Evolutionary conservation across 2,888 invertebrate species (phyloP), one percentile per base, ranked within the genome.

Genomic region (Tetranychus piercei): DNA sequence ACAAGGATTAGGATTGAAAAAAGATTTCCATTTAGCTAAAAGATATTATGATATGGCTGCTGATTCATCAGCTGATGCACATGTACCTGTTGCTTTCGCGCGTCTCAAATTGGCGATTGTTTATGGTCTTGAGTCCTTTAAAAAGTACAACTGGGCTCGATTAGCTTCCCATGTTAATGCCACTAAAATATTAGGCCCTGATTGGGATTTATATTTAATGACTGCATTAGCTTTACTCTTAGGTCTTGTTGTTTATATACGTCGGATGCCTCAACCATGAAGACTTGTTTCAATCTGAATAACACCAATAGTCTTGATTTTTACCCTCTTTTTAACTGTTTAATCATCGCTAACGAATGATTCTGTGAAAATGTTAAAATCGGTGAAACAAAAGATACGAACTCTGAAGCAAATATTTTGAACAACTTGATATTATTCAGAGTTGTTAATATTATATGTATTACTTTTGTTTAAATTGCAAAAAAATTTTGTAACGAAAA

Each of bases 11-110:
- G 99, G 99, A 8, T 89, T 99, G 84, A 85, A 86, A 3, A 77
- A 85, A 85, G 88, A 99, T 85, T 88, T 93, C 81, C 94, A 99
- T 85, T 85, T 99, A 76, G 99, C 99, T 44, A 99, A 99, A 84
- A 87, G 99, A 44, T 91, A 92, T 83, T 99, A 97, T 84, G 99
- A 99, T 85, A 87, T 91, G 83, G 95, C 96, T 1, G 92, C 92
- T 0, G 92, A 95, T 82, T 90, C 94, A 0, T 91, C 90, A 81
- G 86, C 89, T 0, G 96, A 97, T 83, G 97, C 97, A 0, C 89
- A 91, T 80, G 88, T 96, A 55, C 97, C 97, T 3, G 94, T 94
- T 2, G 89, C 92, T 1, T 84, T 97, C 43, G 97, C 96, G 0
- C 84, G 96, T 23, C 85, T 91, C 69, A 91, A 94, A 80, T 85